Percentiles rank a stretch among this genome's conserved stretches.
These are phyloP conservation scores for Coracias cyanogaster DNA, from an alignment of 2,797 vertebrate genomes.

Conservation along the genomic window DNA sequence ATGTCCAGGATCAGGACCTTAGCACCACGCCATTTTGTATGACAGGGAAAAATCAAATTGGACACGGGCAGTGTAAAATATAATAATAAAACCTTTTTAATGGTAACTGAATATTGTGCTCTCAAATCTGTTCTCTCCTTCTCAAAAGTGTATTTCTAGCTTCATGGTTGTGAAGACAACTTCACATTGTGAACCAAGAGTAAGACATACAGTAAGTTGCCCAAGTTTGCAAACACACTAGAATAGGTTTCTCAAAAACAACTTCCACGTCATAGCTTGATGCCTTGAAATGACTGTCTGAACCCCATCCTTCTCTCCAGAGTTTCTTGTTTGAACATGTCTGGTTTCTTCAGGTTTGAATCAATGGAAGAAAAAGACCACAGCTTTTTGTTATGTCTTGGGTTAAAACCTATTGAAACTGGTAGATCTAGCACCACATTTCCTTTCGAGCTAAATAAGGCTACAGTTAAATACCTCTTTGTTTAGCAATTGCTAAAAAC, in stretches of 20 bases:
- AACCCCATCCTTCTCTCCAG: not conserved
- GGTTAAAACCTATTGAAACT: conserved; percentile 6
- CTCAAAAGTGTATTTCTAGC: not conserved
- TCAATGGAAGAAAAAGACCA: not conserved
- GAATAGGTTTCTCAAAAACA: not conserved
- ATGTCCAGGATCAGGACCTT: not conserved
- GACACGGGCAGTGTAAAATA: not conserved
- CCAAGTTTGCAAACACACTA: not conserved
- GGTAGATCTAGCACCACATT: not conserved
- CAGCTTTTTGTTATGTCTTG: not conserved
- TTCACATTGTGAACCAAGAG: not conserved
- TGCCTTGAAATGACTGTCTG: not conserved
- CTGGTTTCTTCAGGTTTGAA: conserved; percentile 4
- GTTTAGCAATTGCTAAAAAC: conserved; percentile 45
- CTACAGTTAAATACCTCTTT: conserved; percentile 18
- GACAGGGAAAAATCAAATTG: not conserved
- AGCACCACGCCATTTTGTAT: not conserved
- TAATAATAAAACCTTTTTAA: not conserved
- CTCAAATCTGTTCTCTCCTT: not conserved
- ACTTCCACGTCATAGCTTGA: not conserved
- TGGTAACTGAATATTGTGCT: not conserved
- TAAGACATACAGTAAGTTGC: not conserved
- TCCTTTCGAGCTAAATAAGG: conserved; percentile 37
- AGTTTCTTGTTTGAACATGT: not conserved
- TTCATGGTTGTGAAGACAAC: not conserved